Conservation (phyloP, 2,797 vertebrate species). For the Danio choprae region DNA sequence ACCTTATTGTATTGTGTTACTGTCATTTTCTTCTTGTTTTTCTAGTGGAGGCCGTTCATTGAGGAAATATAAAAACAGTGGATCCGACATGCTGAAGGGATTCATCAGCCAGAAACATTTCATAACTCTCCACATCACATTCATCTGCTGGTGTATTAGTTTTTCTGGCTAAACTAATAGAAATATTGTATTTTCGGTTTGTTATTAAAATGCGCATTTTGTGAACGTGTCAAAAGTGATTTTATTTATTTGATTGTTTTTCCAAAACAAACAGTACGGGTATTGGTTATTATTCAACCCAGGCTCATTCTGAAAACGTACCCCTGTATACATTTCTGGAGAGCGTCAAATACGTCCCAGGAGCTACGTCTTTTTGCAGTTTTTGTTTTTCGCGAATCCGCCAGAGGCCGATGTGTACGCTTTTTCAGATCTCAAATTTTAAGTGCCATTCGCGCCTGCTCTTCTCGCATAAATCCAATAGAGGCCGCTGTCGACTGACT, state of each 20-base stretch:
- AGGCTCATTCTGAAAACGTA: too few relatives aligned
- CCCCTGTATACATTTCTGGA: too few relatives aligned
- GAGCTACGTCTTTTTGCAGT: too few relatives aligned
- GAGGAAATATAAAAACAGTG: neutral
- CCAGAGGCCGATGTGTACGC: too few relatives aligned
- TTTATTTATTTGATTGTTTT: neutral
- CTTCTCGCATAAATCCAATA: too few relatives aligned
- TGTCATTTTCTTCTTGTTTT: neutral
- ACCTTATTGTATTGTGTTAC: too few relatives aligned
- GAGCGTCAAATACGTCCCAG: too few relatives aligned
- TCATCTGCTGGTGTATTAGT: neutral
- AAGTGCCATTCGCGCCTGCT: too few relatives aligned
- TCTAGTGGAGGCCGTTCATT: constrained; percentile 2
- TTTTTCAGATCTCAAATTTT: too few relatives aligned
- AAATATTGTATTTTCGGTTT: neutral
- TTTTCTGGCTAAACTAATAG: neutral
- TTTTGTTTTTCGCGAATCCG: too few relatives aligned
- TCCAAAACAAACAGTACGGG: neutral
- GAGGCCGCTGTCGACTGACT: too few relatives aligned
- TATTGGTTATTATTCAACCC: too few relatives aligned
- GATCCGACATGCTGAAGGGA: neutral
- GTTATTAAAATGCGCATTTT: neutral
- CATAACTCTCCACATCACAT: neutral
- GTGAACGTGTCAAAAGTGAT: neutral
- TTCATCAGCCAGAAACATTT: neutral